Conservation (phyloP, 1,140 invertebrate genomes). For the Mercenaria mercenaria region DNA sequence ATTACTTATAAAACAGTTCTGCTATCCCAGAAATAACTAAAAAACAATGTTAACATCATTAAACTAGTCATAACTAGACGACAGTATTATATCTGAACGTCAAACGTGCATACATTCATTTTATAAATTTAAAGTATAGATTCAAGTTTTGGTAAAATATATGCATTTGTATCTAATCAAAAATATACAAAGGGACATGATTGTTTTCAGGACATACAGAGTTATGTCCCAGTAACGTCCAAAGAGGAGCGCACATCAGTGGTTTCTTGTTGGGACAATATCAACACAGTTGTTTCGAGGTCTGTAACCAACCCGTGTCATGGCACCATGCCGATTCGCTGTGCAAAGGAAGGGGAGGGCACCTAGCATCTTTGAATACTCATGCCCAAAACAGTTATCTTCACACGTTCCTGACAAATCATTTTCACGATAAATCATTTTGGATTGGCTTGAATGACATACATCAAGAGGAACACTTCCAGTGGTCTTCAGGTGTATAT, state of each 20-base stretch:
- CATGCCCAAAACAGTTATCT: neutral
- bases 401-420: neutral
- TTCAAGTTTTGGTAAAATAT: too few species aligned
- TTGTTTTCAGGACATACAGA: neutral
- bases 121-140: too few species aligned
- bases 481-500: conserved; percentile 27
- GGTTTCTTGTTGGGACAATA: neutral
- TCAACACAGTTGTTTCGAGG: conserved; percentile 15
- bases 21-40: too few species aligned
- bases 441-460: conserved; percentile 45
- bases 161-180: too few species aligned
- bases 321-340: neutral
- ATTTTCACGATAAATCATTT: neutral
- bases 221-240: neutral
- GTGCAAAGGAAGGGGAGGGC: neutral
- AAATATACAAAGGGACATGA: too few species aligned
- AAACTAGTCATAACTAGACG: too few species aligned
- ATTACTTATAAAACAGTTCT: too few species aligned
- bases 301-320: neutral
- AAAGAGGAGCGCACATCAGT: neutral
- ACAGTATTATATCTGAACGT: too few species aligned
- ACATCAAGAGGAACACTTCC: neutral
- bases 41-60: too few species aligned
- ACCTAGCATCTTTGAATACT: neutral
- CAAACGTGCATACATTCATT: too few species aligned